phyloP scores from a whole-genome alignment of 2,888 invertebrate genomes.

The Callyntrura sp. region DNA sequence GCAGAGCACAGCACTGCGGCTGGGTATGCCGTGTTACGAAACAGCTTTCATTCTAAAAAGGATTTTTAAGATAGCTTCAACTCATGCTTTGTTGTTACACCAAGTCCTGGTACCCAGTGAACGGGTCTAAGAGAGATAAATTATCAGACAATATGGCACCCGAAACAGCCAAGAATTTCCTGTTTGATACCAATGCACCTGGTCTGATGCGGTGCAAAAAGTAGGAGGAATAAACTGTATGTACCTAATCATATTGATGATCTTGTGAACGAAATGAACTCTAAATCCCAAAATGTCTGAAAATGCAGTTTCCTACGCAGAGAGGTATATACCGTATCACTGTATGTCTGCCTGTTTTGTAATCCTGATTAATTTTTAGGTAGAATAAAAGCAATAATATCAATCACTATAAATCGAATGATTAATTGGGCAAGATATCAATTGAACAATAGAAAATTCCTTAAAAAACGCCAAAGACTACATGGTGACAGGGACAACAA shows the following conservation, averaged over 20 bases:
- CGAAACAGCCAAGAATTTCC: conserved; percentile 46
- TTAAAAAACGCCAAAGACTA: conserved; percentile 29
- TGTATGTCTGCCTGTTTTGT: neutral
- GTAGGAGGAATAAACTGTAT: neutral
- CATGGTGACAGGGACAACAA: conserved; percentile 43
- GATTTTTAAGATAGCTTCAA: neutral
- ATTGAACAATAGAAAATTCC: conserved; percentile 64
- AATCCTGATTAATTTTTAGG: conserved; percentile 69
- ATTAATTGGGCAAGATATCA: conserved; percentile 61
- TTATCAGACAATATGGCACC: conserved; percentile 33
- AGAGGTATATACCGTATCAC: neutral
- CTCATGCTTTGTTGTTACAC: no score
- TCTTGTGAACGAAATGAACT: neutral
- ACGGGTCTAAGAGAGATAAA: conserved; percentile 39
- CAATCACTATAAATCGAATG: conserved; percentile 57
- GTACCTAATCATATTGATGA: neutral
- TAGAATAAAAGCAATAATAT: conserved; percentile 21
- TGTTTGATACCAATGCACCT: conserved; percentile 14
- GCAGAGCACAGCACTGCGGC: no score
- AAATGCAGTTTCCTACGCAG: neutral
- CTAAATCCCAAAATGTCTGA: neutral
- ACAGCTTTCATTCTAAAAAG: neutral
- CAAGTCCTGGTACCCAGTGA: neutral
- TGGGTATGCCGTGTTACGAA: neutral
- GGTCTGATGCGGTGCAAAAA: no score